Conservation (phyloP, 2,113 vertebrate genomes). For the Macaca mulatta region DNA sequence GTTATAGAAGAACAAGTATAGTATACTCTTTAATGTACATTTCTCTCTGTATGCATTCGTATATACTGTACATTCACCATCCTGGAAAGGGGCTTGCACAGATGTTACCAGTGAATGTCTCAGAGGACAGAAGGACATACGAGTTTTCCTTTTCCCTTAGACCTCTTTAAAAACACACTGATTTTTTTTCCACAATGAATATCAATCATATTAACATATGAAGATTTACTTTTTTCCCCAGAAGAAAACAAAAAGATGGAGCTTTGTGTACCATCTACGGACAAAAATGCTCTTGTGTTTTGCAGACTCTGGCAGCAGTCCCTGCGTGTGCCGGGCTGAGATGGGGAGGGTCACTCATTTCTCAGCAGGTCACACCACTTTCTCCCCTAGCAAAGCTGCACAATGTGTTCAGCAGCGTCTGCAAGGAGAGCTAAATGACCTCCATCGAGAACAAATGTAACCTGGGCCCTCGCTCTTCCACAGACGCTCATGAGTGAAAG, state of each 20-base stretch:
- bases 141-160: background rate
- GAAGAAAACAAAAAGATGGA: background rate
- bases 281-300: background rate
- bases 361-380: background rate
- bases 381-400: background rate
- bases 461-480: rapidly evolving
- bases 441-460: rapidly evolving
- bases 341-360: rapidly evolving
- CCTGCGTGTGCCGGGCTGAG: background rate
- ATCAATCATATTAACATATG: rapidly evolving
- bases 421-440: background rate
- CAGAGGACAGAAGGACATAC: too few species aligned
- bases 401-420: rapidly evolving
- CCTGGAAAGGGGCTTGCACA: background rate
- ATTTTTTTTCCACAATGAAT: background rate
- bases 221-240: background rate
- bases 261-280: background rate
- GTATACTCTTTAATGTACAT: rapidly evolving
- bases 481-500: too few species aligned
- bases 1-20: rapidly evolving
- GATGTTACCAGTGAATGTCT: rapidly evolving
- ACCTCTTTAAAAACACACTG: background rate
- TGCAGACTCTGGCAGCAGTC: background rate
- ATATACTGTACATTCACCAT: rapidly evolving
- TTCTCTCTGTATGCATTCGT: background rate